Evolutionary conservation across 2,797 vertebrate genomes (phyloP).

Genomic region (Diplodus sargus): DNA sequence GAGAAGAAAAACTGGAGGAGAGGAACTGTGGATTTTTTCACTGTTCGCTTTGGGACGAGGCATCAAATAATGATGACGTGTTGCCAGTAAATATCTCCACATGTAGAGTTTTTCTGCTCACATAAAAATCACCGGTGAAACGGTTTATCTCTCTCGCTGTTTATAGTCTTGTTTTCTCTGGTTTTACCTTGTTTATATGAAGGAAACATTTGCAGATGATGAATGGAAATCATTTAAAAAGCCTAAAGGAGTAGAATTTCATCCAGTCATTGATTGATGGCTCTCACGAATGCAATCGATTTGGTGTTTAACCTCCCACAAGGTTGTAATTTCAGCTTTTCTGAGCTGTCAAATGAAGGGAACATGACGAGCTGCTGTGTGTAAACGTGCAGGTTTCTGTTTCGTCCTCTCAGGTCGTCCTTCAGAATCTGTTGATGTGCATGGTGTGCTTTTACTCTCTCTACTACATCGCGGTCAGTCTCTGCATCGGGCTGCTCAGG

Average conservation of each 20-base stretch:
- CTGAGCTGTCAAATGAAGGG: background rate
- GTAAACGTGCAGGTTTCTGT: background rate
- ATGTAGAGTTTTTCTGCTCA: background rate
- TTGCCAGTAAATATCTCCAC: slow-evolving; percentile 14
- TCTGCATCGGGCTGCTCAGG: slow-evolving; percentile 87
- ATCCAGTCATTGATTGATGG: slow-evolving; percentile 7
- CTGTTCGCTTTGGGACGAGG: slow-evolving; percentile 15
- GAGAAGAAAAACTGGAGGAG: slow-evolving; percentile 6
- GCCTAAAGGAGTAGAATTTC: background rate
- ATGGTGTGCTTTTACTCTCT: slow-evolving; percentile 88
- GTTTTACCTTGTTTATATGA: slow-evolving; percentile 5
- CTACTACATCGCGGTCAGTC: slow-evolving; percentile 86
- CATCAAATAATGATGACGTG: slow-evolving; percentile 19
- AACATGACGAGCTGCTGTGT: background rate
- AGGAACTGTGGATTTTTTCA: background rate
- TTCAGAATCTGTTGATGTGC: slow-evolving; percentile 89
- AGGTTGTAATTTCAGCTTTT: slow-evolving; percentile 13
- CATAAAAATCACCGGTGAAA: slow-evolving; percentile 8
- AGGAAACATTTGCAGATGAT: background rate
- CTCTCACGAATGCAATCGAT: slow-evolving; percentile 10
- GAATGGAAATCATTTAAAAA: slow-evolving; percentile 5
- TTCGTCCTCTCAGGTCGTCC: slow-evolving; percentile 78
- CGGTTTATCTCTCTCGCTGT: slow-evolving; percentile 12
- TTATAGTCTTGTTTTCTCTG: slow-evolving; percentile 8
- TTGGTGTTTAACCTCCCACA: background rate